Conservation (phyloP, 2,888 invertebrate genomes). For the Athrips mouffetella region DNA sequence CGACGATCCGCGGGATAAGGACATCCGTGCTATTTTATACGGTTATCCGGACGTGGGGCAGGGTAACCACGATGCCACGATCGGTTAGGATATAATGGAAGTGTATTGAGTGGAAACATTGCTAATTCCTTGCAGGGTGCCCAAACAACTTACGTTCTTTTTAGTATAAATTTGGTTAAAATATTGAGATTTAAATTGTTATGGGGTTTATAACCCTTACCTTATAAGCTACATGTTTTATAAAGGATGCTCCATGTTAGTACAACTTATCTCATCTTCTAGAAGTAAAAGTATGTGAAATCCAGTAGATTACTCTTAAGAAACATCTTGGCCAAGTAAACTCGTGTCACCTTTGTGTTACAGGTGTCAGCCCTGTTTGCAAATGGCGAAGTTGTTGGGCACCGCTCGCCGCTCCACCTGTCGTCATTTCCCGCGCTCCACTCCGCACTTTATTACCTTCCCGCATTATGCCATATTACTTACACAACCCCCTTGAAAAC, state of each 20-base stretch:
- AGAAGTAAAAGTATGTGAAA: too few relatives aligned
- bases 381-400: constrained; percentile 10
- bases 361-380: constrained; percentile 9
- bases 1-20: constrained; percentile 57
- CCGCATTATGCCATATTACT: constrained; percentile 21
- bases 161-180: not conserved
- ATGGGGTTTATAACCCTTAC: not conserved
- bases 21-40: constrained; percentile 61
- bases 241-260: not conserved
- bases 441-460: constrained; percentile 27
- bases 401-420: constrained; percentile 21
- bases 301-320: too few relatives aligned
- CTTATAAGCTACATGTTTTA: not conserved
- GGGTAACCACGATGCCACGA: constrained; percentile 8
- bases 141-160: too few relatives aligned
- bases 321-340: too few relatives aligned
- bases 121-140: too few relatives aligned
- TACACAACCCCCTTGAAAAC: constrained; percentile 2
- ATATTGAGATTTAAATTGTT: not conserved
- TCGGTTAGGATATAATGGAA: not conserved
- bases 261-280: too few relatives aligned
- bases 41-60: constrained; percentile 46
- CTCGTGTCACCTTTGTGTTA: too few relatives aligned
- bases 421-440: constrained; percentile 24
- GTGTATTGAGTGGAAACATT: not conserved